phyloP scores from a whole-genome alignment of 2,888 invertebrate genomes.

The Acleris sparsana region DNA sequence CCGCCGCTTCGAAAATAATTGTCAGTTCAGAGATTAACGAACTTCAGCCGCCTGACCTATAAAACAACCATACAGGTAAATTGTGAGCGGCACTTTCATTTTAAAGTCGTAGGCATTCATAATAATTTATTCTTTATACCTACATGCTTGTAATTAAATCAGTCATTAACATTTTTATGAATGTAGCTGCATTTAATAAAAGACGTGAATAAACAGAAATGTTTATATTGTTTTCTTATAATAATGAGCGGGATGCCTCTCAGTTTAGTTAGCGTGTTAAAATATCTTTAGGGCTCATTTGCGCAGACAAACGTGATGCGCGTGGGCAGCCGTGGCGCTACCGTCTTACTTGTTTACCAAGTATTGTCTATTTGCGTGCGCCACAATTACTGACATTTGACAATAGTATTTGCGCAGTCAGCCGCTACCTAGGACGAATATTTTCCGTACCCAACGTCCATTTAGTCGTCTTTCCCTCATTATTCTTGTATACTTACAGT shows the following conservation, averaged over 20 bases:
- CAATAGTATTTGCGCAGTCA: conserved; percentile 47
- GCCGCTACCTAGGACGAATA: conserved; percentile 54
- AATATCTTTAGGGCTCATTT: conserved; percentile 55
- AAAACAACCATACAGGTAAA: conserved; percentile 50
- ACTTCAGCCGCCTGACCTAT: conserved; percentile 80
- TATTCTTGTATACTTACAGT: too few species aligned
- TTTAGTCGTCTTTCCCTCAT: too few species aligned
- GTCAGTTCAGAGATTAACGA: conserved; percentile 82
- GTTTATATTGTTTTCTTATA: conserved; percentile 12
- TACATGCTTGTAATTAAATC: background rate
- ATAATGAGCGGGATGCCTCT: conserved; percentile 30
- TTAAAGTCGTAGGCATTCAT: background rate
- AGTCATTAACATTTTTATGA: background rate
- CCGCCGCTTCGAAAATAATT: conserved; percentile 76
- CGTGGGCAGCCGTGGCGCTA: conserved; percentile 58
- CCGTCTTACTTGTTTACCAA: conserved; percentile 75
- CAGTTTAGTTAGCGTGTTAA: conserved; percentile 42
- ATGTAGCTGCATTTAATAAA: background rate
- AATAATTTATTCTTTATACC: background rate
- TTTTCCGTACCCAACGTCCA: background rate
- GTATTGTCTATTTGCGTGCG: conserved; percentile 65
- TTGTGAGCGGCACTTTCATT: conserved; percentile 4
- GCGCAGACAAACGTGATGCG: conserved; percentile 51
- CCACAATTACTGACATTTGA: conserved; percentile 59
- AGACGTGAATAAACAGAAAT: background rate